Evolutionary conservation across 2,113 vertebrate species (phyloP).

Genomic region (Macaca nemestrina): DNA sequence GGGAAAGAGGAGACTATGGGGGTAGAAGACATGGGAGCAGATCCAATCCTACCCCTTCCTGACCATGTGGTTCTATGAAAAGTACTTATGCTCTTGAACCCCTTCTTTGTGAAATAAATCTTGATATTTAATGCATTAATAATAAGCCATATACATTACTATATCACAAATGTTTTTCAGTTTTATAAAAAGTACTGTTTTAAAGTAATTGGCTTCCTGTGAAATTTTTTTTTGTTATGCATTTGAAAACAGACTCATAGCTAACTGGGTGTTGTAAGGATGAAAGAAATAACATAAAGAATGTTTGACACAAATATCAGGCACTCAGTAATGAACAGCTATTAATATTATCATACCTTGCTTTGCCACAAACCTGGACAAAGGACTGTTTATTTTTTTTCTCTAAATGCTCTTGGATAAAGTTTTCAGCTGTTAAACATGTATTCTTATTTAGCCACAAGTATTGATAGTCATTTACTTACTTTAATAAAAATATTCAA

Average conservation of each 20-base stretch:
- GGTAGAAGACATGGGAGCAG: not conserved
- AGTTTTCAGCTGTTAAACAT: not conserved
- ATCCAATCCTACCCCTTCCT: too few species aligned
- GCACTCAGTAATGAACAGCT: not conserved
- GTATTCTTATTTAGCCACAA: not conserved
- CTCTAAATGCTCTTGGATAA: not conserved
- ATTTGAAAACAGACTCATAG: not conserved
- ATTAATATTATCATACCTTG: not conserved
- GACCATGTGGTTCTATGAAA: not conserved
- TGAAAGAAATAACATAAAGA: not conserved
- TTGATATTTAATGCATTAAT: slow-evolving; percentile 33
- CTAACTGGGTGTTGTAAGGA: not conserved
- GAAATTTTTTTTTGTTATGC: not conserved
- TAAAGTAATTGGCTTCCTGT: slow-evolving; percentile 30
- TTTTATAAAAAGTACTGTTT: slow-evolving; percentile 54
- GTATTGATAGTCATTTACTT: not conserved
- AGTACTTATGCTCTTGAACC: not conserved
- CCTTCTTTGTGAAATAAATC: not conserved
- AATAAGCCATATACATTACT: not conserved
- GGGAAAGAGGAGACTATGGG: not conserved
- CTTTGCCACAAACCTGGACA: not conserved
- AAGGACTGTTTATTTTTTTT: not conserved
- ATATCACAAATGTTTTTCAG: not conserved
- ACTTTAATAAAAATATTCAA: not conserved
- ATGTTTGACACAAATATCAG: not conserved